phyloP scores from a whole-genome alignment of 2,888 invertebrate species.

The Ormyrus thymus region DNA sequence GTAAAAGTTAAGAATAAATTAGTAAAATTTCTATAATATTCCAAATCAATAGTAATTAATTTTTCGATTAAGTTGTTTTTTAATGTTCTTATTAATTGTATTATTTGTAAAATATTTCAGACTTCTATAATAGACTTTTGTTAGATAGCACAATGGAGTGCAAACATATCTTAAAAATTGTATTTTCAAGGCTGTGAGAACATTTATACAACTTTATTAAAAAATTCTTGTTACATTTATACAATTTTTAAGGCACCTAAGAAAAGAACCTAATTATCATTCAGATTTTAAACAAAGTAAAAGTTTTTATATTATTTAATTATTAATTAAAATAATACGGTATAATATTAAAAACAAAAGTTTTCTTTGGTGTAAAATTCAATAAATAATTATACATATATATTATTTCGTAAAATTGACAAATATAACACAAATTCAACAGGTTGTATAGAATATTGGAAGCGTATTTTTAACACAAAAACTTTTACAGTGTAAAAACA shows the following conservation, averaged over 20 bases:
- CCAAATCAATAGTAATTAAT: slow-evolving; percentile 24
- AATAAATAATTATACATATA: slow-evolving; percentile 13
- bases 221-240: slow-evolving; percentile 8
- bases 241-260: slow-evolving; percentile 38
- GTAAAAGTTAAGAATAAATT: slow-evolving; percentile 26
- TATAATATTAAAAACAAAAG: background rate
- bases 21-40: slow-evolving; percentile 8
- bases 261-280: slow-evolving; percentile 16
- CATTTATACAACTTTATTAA: slow-evolving; percentile 17
- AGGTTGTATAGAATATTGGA: background rate
- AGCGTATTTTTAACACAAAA: slow-evolving; percentile 23
- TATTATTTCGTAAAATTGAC: background rate
- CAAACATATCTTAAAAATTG: slow-evolving; percentile 11
- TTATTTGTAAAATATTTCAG: slow-evolving; percentile 11
- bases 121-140: background rate
- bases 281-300: slow-evolving; percentile 24
- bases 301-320: slow-evolving; percentile 32
- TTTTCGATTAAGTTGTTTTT: slow-evolving; percentile 7
- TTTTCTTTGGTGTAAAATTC: slow-evolving; percentile 34
- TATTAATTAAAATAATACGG: background rate
- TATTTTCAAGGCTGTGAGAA: background rate
- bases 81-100: slow-evolving; percentile 4
- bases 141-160: slow-evolving; percentile 32
- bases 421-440: background rate
- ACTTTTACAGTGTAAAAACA: slow-evolving; percentile 29